Evolutionary conservation across 2,888 invertebrate species (phyloP).

Genomic region (Euspilapteryx auroguttella): DNA sequence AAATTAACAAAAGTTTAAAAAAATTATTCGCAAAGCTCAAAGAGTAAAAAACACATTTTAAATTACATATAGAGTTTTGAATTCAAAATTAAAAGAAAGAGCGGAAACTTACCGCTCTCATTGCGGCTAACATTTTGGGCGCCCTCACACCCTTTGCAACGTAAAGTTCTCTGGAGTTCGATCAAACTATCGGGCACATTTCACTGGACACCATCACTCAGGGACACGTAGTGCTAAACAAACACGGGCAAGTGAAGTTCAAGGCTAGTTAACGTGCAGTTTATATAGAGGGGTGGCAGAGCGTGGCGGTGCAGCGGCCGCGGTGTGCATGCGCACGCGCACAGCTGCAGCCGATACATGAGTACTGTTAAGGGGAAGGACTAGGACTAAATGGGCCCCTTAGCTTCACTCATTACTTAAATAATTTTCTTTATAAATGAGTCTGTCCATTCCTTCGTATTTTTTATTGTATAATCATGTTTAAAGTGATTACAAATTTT

Average conservation of each 20-base stretch:
- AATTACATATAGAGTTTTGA: too few species aligned
- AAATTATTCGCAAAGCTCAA: too few species aligned
- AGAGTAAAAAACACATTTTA: too few species aligned
- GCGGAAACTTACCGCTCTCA: slow-evolving; percentile 2
- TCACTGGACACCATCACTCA: slow-evolving; percentile 2
- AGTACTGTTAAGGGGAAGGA: too few species aligned
- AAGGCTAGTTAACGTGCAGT: slow-evolving; percentile 38
- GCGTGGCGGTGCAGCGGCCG: slow-evolving; percentile 22
- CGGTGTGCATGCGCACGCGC: slow-evolving; percentile 15
- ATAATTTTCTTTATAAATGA: too few species aligned
- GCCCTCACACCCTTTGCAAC: background rate
- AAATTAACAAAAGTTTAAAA: too few species aligned
- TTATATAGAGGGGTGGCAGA: slow-evolving; percentile 56
- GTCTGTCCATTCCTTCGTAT: too few species aligned
- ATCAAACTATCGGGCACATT: slow-evolving; percentile 3
- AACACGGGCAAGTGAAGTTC: slow-evolving; percentile 62
- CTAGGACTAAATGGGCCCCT: background rate
- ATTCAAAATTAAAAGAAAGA: too few species aligned
- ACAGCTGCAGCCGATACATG: background rate
- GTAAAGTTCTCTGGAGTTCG: slow-evolving; percentile 1
- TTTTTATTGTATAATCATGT: too few species aligned
- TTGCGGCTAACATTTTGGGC: slow-evolving; percentile 3
- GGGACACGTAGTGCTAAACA: too few species aligned
- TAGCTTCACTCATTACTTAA: slow-evolving; percentile 21
- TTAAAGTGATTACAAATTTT: too few species aligned